Percentiles rank a stretch among this genome's conserved stretches.
These are phyloP conservation scores for Labeo calbasu DNA, from an alignment of 2,797 vertebrate species.

Conservation along the genomic window DNA sequence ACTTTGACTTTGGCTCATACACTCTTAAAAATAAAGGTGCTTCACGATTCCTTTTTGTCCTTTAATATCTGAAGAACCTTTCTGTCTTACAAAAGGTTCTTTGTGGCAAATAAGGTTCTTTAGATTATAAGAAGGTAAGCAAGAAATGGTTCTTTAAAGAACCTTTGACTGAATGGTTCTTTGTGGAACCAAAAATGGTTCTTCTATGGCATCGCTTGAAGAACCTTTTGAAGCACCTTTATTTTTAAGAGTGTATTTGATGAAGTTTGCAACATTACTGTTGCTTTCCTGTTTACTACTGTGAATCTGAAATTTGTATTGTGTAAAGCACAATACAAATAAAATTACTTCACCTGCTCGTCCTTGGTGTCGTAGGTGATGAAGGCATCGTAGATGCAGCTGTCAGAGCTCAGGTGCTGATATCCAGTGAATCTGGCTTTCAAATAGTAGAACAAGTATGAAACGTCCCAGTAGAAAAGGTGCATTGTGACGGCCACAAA, in stretches of 20 bases:
- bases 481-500: constrained; percentile 71
- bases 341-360: constrained; percentile 62
- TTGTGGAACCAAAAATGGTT: no score
- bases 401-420: constrained; percentile 61
- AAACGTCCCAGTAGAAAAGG: constrained; percentile 83
- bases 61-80: no score
- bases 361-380: constrained; percentile 81
- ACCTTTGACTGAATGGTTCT: no score
- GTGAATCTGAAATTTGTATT: background rate
- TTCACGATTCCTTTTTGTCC: no score
- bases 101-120: no score
- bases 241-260: background rate
- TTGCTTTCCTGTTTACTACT: background rate
- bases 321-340: background rate
- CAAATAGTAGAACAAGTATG: constrained; percentile 73
- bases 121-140: no score
- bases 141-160: no score
- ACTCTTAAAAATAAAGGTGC: no score
- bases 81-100: no score
- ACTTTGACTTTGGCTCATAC: background rate
- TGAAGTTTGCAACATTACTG: background rate
- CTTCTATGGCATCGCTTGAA: no score
- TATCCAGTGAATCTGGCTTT: constrained; percentile 76
- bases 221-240: no score
- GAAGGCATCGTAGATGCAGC: constrained; percentile 74